A percentile compares a stretch with the other conserved stretches of the same genome.
phyloP scores from a whole-genome alignment of 2,888 invertebrate genomes.

The Elmis aenea region DNA sequence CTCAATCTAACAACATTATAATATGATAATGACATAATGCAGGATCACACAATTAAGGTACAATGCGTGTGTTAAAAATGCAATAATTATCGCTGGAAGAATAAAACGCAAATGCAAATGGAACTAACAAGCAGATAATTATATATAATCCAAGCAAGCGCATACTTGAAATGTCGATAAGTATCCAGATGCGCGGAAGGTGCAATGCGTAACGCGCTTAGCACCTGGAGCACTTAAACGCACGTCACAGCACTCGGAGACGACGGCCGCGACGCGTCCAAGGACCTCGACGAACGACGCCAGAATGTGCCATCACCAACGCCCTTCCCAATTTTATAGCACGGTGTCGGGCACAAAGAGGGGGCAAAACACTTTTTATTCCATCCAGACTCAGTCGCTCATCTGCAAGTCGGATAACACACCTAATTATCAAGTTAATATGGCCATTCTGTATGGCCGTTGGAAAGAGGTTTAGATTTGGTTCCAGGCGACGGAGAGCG shows the following conservation, averaged over 20 bases:
- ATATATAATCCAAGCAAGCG: slow-evolving; percentile 16
- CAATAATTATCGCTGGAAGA: no score
- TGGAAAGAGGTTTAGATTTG: slow-evolving; percentile 51
- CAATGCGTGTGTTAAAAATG: slow-evolving; percentile 3
- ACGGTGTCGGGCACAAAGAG: slow-evolving; percentile 46
- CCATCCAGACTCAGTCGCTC: slow-evolving; percentile 66
- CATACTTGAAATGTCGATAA: slow-evolving; percentile 13
- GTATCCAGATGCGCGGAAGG: slow-evolving; percentile 9
- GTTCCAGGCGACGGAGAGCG: slow-evolving; percentile 46
- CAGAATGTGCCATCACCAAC: slow-evolving; percentile 48
- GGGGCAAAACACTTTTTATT: slow-evolving; percentile 67
- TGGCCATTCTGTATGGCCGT: slow-evolving; percentile 68
- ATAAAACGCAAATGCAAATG: slow-evolving; percentile 8
- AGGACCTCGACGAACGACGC: slow-evolving; percentile 40
- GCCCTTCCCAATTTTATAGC: slow-evolving; percentile 49
- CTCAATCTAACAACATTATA: slow-evolving; percentile 8
- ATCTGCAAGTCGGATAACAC: slow-evolving; percentile 87
- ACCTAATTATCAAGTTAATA: slow-evolving; percentile 89
- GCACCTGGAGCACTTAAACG: slow-evolving; percentile 31
- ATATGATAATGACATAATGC: slow-evolving; percentile 2
- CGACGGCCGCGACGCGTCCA: slow-evolving; percentile 30
- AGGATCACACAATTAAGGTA: slow-evolving; percentile 1
- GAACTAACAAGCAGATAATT: slow-evolving; percentile 7
- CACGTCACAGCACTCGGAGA: slow-evolving; percentile 24
- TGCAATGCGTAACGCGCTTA: slow-evolving; percentile 3